Evolutionary conservation across 2,797 vertebrate genomes (phyloP), one percentile per base, ranked within the genome.

Genomic region (Staurois parvus): DNA sequence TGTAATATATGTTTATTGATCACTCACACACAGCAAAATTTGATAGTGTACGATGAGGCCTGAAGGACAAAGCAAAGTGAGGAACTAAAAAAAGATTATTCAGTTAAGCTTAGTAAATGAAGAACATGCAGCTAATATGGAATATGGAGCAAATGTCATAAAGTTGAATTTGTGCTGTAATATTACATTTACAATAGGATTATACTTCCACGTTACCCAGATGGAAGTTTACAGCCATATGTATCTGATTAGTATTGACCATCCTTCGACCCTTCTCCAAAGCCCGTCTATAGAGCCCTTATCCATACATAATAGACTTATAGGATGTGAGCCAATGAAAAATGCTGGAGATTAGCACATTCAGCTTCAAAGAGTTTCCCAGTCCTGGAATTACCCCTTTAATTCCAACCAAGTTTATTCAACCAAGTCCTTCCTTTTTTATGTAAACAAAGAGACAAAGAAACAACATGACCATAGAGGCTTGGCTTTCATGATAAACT

Each of bases 301-400:
- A 78, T 66, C 76, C 62, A 42, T 24, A 68, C 26, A 79, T 68
- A 72, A 81, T 72, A 48, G 79, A 40, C 13, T 72, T 56, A 80
- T 59, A 72, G 79, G 17, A 68, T 81, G 26, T 21, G n/a, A 28
- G 62, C 11, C n/a, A 45, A 26, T 62, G 75, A 37, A 45, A 40
- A 15, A n/a, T 19, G 28, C 26, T 21, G 26, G 24, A 17, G 67
- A 70, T 68, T 70, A 59, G 72, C 40, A 73, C 72, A 42, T 72
- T n/a, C 34, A 72, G 17, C 64, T 79, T 72, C 68, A 72, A 81
- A 72, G 68, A 1, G 3, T n/a, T 52, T 68, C 21, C 52, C 30
- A n/a, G 40, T 8, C 66, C 19, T 10, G n/a, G 42, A 67, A 59
- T 70, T 80, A 52, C 29, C 78, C 68, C 78, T 17, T 70, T 40